Evolutionary conservation across 2,797 vertebrate species (phyloP), one percentile per base, ranked within the genome.

Genomic region (Falco berigora): DNA sequence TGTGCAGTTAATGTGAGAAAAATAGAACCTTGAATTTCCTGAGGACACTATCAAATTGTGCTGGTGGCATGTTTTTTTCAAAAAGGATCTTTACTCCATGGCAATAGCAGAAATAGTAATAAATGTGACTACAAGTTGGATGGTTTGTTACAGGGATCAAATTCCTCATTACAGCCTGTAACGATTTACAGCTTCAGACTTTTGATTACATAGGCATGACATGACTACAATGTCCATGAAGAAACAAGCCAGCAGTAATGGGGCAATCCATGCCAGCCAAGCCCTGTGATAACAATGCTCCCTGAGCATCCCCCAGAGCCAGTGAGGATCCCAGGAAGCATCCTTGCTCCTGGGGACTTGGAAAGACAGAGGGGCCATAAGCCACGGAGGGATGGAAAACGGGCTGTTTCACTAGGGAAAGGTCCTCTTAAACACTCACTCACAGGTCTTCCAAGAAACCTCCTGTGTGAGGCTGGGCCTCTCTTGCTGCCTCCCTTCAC

Each of bases 21-120:
- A 94, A 96, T 68, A 91, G 68, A 91, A 72, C 55, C 42, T 58
- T 53, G 66, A 68, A 84, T 90, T 91, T 96, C 88, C 86, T 42
- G 55, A 93, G 86, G 84, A 94, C 52, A 62, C 47, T 87, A 89
- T 77, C 71, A 87, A 87, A 83, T 52, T 42, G 53, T 62, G 75
- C 80, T 88, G 56, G 46, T 89, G 86, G 90, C 74, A 42, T 27
- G 30, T 52, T 71, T 17, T 73, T 67, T 74, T 28, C 9, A 40
- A 32, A 76, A 84, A 62, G 40, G 32, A 75, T 86, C 83, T 89
- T 77, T 82, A 50, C 16, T 89, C 75, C 61, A 40, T 34, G 32
- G 58, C 30, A 93, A 85, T 74, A 85, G 49, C 58, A 87, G 50
- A 88, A 91, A 73, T 71, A 79, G 53, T 44, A 87, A 88, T 62